A percentile compares a stretch with the other conserved stretches of the same genome.
These are phyloP conservation scores for Neosalanx taihuensis DNA, from an alignment of 2,797 vertebrate genomes.

Conservation along the genomic window DNA sequence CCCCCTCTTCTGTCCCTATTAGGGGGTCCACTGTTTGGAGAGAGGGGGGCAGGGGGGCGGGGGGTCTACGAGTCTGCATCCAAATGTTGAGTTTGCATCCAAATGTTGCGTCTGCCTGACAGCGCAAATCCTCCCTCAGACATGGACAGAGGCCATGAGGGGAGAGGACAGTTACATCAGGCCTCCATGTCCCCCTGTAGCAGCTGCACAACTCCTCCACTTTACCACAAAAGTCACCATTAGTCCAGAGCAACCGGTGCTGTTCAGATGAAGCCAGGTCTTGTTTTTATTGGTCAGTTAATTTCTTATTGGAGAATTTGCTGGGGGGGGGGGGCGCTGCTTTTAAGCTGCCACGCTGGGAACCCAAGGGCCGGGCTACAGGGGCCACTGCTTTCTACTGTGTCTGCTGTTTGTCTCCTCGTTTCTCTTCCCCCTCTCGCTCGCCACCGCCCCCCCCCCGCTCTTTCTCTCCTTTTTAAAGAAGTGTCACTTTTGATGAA, in stretches of 20 bases:
- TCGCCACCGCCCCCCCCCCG: not conserved
- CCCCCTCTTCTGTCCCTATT: conserved; percentile 38
- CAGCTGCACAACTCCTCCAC: too few species aligned
- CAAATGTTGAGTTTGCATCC: too few species aligned
- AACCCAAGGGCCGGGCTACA: conserved; percentile 28
- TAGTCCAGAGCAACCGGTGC: not conserved
- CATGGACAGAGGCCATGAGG: too few species aligned
- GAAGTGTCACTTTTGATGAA: conserved; percentile 61
- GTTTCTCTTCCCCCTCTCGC: not conserved
- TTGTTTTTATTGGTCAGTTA: conserved; percentile 56
- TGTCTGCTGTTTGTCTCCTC: conserved; percentile 26
- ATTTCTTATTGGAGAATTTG: conserved; percentile 53
- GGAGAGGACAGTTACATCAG: too few species aligned
- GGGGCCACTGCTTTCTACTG: conserved; percentile 51
- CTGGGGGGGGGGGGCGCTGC: conserved; percentile 53
- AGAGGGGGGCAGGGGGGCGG: not conserved
- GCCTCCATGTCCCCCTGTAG: too few species aligned
- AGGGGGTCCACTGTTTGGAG: conserved; percentile 30
- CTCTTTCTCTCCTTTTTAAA: conserved; percentile 37
- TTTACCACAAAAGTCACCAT: not conserved
- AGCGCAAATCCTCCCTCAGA: too few species aligned
- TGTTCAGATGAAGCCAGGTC: conserved; percentile 49
- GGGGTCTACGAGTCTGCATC: too few species aligned
- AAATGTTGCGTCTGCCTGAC: too few species aligned
- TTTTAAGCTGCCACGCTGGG: conserved; percentile 46